phyloP scores from a whole-genome alignment of 1,140 invertebrate species.

The Adoxophyes honmai region DNA sequence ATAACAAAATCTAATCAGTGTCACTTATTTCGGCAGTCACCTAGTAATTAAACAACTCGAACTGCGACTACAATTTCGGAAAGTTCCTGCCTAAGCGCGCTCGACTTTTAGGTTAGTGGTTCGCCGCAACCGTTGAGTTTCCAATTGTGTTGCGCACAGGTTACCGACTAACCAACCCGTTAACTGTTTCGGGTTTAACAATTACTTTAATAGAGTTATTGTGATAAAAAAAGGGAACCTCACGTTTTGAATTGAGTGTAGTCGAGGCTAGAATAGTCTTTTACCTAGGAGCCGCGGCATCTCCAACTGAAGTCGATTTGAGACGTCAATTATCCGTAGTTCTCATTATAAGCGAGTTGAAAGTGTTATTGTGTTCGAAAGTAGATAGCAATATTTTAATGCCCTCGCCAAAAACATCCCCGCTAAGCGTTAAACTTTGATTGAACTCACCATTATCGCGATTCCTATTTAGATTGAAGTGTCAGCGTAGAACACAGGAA shows the following conservation, averaged over 20 bases:
- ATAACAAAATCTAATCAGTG: no score
- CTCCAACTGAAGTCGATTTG: no score
- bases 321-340: no score
- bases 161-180: not conserved
- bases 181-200: not conserved
- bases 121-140: not conserved
- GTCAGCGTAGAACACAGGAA: constrained; percentile 14
- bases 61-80: no score
- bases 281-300: no score
- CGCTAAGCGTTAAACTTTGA: constrained; percentile 14
- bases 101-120: not conserved
- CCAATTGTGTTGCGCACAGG: not conserved
- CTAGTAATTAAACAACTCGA: no score
- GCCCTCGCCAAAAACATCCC: not conserved
- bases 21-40: no score
- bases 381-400: not conserved
- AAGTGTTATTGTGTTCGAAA: no score
- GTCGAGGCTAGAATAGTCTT: no score
- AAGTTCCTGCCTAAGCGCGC: not conserved
- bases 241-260: no score
- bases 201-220: not conserved
- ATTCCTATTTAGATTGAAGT: constrained; percentile 15
- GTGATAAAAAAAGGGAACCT: no score
- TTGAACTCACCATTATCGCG: constrained; percentile 15
- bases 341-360: no score